Evolutionary conservation across 2,113 vertebrate species (phyloP), one percentile per base, ranked within the genome.

Genomic region (Leucoraja erinaceus): DNA sequence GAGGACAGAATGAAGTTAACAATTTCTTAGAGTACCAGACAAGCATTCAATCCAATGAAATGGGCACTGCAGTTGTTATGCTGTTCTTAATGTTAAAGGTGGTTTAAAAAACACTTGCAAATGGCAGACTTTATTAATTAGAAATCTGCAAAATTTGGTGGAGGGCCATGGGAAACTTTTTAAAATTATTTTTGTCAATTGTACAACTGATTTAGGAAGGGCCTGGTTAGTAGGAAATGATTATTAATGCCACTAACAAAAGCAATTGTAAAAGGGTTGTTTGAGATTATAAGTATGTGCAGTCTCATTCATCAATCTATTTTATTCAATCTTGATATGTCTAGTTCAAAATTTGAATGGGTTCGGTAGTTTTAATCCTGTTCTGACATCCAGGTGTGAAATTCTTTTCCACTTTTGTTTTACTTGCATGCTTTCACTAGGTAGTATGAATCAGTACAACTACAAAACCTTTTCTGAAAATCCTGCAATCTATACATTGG

Each of bases 201-300:
- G 66, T 72, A 28, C 66, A 72, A 22, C 31, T 31, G 66, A 47
- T 72, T 20, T 18, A 4, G 14, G 20, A 47, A 28, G 25, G 90
- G 54, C 12, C 68, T 72, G 28, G 33, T 72, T 72, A 91, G 66
- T 91, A 33, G 90, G 90, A 66, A 72, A 91, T 84, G 79, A n/a
- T 12, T 61, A 10, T 79, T 33, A 7, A 86, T 88, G 25, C 16
- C 4, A 63, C 12, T 88, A 63, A 63, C 83, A 88, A 86, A 59
- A 84, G n/a, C 22, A 47, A 5, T 88, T 63, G 5, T 88, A 11
- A 66, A 59, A 84, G 10, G 12, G 31, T 31, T 86, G 28, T 56
- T 25, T 59, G 54, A 83, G 4, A 28, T 31, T 31, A 61, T 61
- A 31, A 59, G 12, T 4, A 25, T 59, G 22, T 59, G 10, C 54